A percentile compares a stretch with the other conserved stretches of the same genome.
Conservation (phyloP, 2,888 invertebrate genomes). For the Agrypnus murinus region DNA sequence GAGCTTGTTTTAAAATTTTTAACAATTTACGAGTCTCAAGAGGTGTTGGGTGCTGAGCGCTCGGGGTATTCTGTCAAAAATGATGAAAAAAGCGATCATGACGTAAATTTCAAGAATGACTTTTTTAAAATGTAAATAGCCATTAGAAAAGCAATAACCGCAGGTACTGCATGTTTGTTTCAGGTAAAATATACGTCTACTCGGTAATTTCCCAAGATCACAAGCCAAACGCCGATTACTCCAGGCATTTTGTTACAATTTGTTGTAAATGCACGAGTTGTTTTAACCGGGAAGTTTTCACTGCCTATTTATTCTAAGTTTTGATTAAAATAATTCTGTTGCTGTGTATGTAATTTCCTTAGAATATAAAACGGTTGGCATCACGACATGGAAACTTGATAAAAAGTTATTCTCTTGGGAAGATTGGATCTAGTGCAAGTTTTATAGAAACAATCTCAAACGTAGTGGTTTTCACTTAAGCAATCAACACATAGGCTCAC, state of each 20-base stretch:
- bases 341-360: neutral
- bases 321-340: constrained; percentile 5
- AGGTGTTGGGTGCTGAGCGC: neutral
- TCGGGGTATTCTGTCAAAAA: neutral
- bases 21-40: neutral
- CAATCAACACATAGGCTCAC: too few species aligned
- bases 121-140: constrained; percentile 13
- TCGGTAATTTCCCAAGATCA: constrained; percentile 56
- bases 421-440: too few species aligned
- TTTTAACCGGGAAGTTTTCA: constrained; percentile 18
- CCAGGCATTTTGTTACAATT: constrained; percentile 52
- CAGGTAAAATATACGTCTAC: constrained; percentile 39
- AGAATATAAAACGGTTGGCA: neutral
- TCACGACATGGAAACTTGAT: neutral
- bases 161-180: constrained; percentile 49
- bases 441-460: too few species aligned
- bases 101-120: too few species aligned
- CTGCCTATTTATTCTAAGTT: constrained; percentile 16
- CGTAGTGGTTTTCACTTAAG: too few species aligned
- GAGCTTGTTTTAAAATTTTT: neutral
- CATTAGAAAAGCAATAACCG: constrained; percentile 52
- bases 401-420: too few species aligned
- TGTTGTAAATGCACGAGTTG: constrained; percentile 34
- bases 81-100: neutral
- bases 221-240: constrained; percentile 54